Conservation (phyloP, 2,888 invertebrate genomes). For the Amphipyra tragopoginis region DNA sequence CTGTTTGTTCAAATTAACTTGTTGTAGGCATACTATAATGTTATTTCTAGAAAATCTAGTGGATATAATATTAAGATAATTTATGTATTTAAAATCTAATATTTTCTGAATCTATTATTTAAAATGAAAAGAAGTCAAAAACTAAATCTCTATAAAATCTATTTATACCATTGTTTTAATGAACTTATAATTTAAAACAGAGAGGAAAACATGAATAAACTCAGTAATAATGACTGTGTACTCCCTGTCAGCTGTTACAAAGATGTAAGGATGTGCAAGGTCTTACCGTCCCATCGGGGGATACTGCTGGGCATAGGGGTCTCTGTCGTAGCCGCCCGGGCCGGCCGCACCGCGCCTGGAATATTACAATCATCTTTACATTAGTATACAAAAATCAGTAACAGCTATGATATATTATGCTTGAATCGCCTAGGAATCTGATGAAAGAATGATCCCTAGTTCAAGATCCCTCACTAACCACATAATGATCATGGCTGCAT, state of each 20-base stretch:
- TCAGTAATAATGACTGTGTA: conserved; percentile 27
- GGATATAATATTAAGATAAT: too few relatives aligned
- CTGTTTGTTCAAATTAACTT: conserved; percentile 31
- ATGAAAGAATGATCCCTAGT: too few relatives aligned
- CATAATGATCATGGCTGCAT: too few relatives aligned
- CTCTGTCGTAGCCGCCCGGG: conserved; percentile 84
- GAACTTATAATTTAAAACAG: conserved; percentile 5
- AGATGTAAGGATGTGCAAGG: conserved; percentile 12
- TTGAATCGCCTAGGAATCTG: too few relatives aligned
- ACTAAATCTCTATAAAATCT: too few relatives aligned
- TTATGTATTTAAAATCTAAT: too few relatives aligned
- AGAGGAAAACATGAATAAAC: conserved; percentile 25
- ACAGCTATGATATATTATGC: too few relatives aligned
- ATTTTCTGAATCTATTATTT: too few relatives aligned
- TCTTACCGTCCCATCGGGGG: conserved; percentile 87
- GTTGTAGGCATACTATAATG: background rate
- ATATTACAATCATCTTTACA: background rate
- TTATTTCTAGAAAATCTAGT: background rate
- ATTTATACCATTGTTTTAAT: too few relatives aligned
- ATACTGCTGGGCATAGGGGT: conserved; percentile 86
- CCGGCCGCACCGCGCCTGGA: conserved; percentile 83
- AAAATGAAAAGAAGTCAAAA: too few relatives aligned
- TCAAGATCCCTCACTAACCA: too few relatives aligned
- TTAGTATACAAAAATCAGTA: background rate
- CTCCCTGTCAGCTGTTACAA: conserved; percentile 44